phyloP scores from a whole-genome alignment of 1,140 invertebrate genomes.

The Choristoneura fumiferana region DNA sequence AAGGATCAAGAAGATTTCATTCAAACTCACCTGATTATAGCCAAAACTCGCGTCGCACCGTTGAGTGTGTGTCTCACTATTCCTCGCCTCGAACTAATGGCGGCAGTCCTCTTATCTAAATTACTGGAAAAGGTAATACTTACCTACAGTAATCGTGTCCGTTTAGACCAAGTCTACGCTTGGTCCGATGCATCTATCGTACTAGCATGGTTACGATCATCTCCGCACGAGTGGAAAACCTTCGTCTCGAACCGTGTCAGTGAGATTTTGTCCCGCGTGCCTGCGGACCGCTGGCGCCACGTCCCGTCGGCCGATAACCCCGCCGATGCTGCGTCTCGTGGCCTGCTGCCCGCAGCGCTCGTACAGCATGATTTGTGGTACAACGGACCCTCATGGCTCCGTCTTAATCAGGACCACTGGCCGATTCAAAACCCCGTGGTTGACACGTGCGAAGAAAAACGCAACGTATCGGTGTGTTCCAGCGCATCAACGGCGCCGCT shows the following conservation, averaged over 20 bases:
- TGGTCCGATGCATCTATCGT: slow-evolving; percentile 43
- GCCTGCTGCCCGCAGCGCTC: slow-evolving; percentile 31
- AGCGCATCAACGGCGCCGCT: not conserved
- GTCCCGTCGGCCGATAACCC: slow-evolving; percentile 33
- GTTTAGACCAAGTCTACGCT: slow-evolving; percentile 26
- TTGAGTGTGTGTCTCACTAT: slow-evolving; percentile 49
- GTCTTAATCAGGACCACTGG: not conserved
- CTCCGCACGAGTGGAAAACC: slow-evolving; percentile 30
- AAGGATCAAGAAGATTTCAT: not conserved
- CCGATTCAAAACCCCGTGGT: not conserved
- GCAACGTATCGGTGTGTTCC: not conserved
- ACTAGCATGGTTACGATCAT: slow-evolving; percentile 32
- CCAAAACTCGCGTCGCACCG: not conserved
- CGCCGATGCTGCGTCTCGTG: slow-evolving; percentile 62
- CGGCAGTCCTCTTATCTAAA: slow-evolving; percentile 53
- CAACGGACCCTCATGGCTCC: slow-evolving; percentile 30
- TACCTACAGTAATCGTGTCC: slow-evolving; percentile 19
- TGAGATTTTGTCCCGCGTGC: slow-evolving; percentile 28
- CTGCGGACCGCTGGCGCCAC: slow-evolving; percentile 34
- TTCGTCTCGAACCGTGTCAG: slow-evolving; percentile 42
- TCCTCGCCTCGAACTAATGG: slow-evolving; percentile 73
- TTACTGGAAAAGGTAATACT: slow-evolving; percentile 35
- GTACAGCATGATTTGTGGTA: slow-evolving; percentile 33
- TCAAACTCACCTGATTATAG: not conserved
- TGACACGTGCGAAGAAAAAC: no score